Conservation (phyloP, 2,888 invertebrate species). For the Macrosoma leucophasiata region DNA sequence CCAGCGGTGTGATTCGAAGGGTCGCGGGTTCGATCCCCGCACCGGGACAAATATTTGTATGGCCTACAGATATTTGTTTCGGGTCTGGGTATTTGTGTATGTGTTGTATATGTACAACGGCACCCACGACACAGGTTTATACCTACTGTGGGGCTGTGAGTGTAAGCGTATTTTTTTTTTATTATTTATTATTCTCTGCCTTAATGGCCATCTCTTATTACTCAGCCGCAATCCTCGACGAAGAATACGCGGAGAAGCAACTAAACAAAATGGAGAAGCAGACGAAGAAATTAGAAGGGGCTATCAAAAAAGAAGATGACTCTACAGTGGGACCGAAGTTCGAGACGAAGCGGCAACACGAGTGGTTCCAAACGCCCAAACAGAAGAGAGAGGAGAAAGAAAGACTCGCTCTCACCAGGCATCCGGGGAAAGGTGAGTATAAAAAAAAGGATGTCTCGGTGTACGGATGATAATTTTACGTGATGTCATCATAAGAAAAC, state of each 20-base stretch:
- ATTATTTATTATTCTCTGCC: no score
- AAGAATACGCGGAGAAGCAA: conserved; percentile 89
- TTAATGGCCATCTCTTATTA: no score
- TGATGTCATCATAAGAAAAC: neutral
- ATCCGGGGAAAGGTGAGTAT: conserved; percentile 49
- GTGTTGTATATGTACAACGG: no score
- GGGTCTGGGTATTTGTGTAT: no score
- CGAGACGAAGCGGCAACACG: conserved; percentile 63
- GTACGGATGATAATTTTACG: neutral
- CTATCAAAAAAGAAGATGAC: conserved; percentile 40
- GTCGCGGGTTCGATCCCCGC: no score
- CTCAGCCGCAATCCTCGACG: conserved; percentile 83
- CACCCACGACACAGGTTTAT: no score
- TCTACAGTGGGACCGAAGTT: conserved; percentile 44
- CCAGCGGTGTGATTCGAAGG: no score
- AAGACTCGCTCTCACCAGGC: conserved; percentile 65
- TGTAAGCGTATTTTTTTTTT: no score
- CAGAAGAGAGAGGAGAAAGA: conserved; percentile 87
- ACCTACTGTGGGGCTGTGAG: no score
- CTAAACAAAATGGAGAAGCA: conserved; percentile 90
- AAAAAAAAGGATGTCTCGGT: neutral
- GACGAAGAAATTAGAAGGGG: conserved; percentile 78
- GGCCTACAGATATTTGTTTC: no score
- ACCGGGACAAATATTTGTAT: no score
- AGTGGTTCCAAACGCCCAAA: conserved; percentile 92